Conservation (phyloP, 2,888 invertebrate genomes). For the Callinectes sapidus region DNA sequence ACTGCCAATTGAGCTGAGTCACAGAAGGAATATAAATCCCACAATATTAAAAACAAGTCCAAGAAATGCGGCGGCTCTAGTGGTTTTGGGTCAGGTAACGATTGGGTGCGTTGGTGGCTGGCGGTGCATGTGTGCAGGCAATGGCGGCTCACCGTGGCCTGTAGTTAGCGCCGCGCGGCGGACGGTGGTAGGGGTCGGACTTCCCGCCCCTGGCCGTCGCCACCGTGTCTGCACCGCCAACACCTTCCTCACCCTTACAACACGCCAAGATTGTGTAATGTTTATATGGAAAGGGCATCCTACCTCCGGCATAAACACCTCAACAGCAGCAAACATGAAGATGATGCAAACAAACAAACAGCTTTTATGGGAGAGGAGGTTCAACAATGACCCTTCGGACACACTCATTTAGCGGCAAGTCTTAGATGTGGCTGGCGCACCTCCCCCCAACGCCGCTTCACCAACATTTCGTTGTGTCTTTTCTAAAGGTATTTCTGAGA, state of each 20-base stretch:
- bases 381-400: neutral
- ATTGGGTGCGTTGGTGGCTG: conserved; percentile 41
- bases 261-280: neutral
- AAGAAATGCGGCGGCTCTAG: conserved; percentile 30
- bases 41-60: conserved; percentile 34
- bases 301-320: neutral
- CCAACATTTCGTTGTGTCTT: neutral
- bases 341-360: conserved; percentile 1
- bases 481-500: neutral
- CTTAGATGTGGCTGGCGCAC: neutral
- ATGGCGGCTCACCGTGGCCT: conserved; percentile 41
- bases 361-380: neutral
- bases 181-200: neutral
- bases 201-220: conserved; percentile 41
- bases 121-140: conserved; percentile 50
- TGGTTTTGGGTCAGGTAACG: conserved; percentile 51
- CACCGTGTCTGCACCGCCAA: conserved; percentile 34
- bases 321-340: neutral
- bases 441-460: neutral
- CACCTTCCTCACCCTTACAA: conserved; percentile 30
- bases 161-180: conserved; percentile 42
- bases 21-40: neutral
- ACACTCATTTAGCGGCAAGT: neutral
- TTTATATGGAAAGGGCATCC: neutral
- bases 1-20: conserved; percentile 25